These are phyloP conservation scores for Pseudomyrmex flavicornis DNA, from an alignment of 1,140 invertebrate species.

Conservation along the genomic window DNA sequence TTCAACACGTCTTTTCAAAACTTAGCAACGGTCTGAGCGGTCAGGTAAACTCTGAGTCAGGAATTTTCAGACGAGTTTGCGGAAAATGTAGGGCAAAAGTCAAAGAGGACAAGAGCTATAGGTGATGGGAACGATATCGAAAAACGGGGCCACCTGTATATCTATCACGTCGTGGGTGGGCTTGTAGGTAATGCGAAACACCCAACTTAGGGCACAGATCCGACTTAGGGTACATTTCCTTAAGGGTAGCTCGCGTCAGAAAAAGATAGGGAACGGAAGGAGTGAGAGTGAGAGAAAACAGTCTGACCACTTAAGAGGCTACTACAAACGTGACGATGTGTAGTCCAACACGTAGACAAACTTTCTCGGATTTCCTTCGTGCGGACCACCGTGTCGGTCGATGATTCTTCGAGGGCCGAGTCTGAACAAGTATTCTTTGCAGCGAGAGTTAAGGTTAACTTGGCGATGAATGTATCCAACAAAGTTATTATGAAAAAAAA, in stretches of 20 bases:
- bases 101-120: constrained; percentile 10
- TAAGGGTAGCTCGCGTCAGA: constrained; percentile 6
- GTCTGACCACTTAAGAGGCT: constrained; percentile 45
- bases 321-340: constrained; percentile 59
- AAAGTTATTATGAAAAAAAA: neutral
- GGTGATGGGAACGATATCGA: constrained; percentile 38
- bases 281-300: constrained; percentile 26
- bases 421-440: constrained; percentile 33
- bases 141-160: constrained; percentile 72
- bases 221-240: constrained; percentile 65
- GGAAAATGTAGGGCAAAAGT: constrained; percentile 12
- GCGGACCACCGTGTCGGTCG: constrained; percentile 21
- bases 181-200: constrained; percentile 70
- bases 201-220: constrained; percentile 12
- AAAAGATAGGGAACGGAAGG: neutral
- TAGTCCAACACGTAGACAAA: constrained; percentile 54
- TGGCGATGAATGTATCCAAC: neutral
- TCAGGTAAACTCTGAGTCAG: constrained; percentile 28
- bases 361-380: constrained; percentile 51
- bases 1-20: constrained; percentile 44
- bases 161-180: constrained; percentile 69
- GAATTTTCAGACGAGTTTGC: constrained; percentile 11
- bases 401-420: constrained; percentile 12
- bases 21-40: neutral
- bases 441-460: constrained; percentile 1